Conservation (phyloP, 2,888 invertebrate genomes). For the Synanthedon formicaeformis region DNA sequence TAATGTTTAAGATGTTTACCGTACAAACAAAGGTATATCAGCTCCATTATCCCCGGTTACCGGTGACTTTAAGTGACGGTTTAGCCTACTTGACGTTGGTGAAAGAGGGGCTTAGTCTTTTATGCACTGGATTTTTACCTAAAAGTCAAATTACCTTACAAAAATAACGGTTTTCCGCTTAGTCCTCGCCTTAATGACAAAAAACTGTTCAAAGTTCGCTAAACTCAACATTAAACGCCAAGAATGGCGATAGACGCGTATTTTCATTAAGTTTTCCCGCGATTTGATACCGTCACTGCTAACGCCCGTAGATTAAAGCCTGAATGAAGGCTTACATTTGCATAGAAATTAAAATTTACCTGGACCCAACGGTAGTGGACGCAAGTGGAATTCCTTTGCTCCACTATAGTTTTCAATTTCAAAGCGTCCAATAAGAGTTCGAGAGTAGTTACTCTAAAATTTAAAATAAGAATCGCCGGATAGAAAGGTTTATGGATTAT, state of each 20-base stretch:
- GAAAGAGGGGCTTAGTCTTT: too few relatives aligned
- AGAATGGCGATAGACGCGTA: conserved; percentile 14
- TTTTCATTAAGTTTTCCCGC: conserved; percentile 63
- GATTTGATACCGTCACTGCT: conserved; percentile 50
- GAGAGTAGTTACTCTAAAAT: background rate
- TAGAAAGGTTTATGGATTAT: background rate
- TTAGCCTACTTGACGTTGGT: too few relatives aligned
- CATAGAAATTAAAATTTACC: conserved; percentile 71
- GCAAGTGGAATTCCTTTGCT: conserved; percentile 48
- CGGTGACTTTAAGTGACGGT: too few relatives aligned
- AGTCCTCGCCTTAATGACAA: too few relatives aligned
- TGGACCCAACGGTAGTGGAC: conserved; percentile 53
- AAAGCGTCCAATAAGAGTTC: conserved; percentile 4
- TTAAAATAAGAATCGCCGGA: background rate
- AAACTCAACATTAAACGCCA: background rate
- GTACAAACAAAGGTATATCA: too few relatives aligned
- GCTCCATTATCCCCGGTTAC: too few relatives aligned
- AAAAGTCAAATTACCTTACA: too few relatives aligned
- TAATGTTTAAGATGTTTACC: too few relatives aligned
- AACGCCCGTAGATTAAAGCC: conserved; percentile 59
- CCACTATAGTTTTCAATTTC: conserved; percentile 24
- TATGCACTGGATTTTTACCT: too few relatives aligned
- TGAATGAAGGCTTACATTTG: conserved; percentile 64
- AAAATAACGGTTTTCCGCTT: too few relatives aligned
- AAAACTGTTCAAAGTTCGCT: background rate